Evolutionary conservation across 1,140 invertebrate species (phyloP), one percentile per base, ranked within the genome.

Genomic region (Habropoda laboriosa): DNA sequence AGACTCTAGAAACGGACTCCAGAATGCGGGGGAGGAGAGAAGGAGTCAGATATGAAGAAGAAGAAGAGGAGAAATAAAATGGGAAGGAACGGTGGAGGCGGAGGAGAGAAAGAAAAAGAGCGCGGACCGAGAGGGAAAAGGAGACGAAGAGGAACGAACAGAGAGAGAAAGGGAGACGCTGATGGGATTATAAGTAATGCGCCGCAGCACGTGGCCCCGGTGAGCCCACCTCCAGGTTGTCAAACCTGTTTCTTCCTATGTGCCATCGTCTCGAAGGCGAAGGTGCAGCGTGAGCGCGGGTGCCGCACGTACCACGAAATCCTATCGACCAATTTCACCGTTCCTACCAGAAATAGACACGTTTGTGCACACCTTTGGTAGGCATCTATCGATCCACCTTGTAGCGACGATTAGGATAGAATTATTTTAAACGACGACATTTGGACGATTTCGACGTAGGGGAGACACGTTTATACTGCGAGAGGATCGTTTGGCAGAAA

Each of bases 241-340:
- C 91, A 92, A 93, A 92, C 92, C 92, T 91, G 91, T 92, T 93
- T 91, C 85, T 83, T 87, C 84, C 74, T 86, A 81, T 86, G 77
- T 87, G 83, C 85, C 82, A 87, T 83, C 85, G 78, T 86, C 86
- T 85, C 79, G 85, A 86, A 86, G 82, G 74, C 82, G 82, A 84
- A 86, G 85, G 83, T 86, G 85, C 85, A 86, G 75, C 80, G 72
- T 64, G 75, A 82, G 83, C 70, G 81, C 86, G 82, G 64, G 86
- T 85, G 87, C 85, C 85, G 89, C 87, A 73, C 86, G 86, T 86
- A 79, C 80, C 83, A 82, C 82, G 81, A 72, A 81, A 81, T 82
- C 67, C 79, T 68, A 70, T 79, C 66, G 64, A 81, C 79, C 70
- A 82, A 80, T 83, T 88, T 81, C 81, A 85, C 83, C 82, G 73